Conservation (phyloP, 2,113 vertebrate genomes). For the Rhea pennata region DNA sequence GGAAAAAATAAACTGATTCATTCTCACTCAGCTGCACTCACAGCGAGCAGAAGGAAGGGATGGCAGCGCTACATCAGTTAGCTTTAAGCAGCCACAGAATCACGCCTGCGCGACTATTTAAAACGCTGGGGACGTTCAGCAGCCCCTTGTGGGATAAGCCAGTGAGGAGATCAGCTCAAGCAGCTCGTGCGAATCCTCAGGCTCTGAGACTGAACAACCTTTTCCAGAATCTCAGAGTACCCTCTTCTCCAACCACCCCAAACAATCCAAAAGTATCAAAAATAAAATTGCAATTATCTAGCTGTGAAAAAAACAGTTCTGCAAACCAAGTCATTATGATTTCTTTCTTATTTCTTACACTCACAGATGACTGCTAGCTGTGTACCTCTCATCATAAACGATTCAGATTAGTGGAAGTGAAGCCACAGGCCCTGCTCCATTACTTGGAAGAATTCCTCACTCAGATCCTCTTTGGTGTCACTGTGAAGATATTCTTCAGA, state of each 20-base stretch:
- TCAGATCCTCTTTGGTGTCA: not conserved
- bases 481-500: not conserved
- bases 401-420: not conserved
- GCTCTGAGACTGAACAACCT: not conserved
- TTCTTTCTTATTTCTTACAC: not conserved
- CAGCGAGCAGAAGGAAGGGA: not conserved
- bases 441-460: not conserved
- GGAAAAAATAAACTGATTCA: not conserved
- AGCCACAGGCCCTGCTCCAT: not conserved
- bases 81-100: not conserved
- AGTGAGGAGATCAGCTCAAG: not conserved
- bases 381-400: not conserved
- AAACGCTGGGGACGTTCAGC: not conserved
- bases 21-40: not conserved
- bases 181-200: not conserved
- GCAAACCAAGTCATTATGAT: not conserved
- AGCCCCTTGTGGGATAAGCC: not conserved
- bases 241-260: not conserved
- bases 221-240: not conserved
- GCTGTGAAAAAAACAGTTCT: not conserved
- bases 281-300: not conserved
- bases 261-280: not conserved
- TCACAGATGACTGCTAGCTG: not conserved
- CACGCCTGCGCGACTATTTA: not conserved
- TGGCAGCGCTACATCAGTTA: not conserved